Percentiles rank a stretch among this genome's conserved stretches.
Conservation (phyloP, 1,140 invertebrate genomes). For the Zaprionus africanus region DNA sequence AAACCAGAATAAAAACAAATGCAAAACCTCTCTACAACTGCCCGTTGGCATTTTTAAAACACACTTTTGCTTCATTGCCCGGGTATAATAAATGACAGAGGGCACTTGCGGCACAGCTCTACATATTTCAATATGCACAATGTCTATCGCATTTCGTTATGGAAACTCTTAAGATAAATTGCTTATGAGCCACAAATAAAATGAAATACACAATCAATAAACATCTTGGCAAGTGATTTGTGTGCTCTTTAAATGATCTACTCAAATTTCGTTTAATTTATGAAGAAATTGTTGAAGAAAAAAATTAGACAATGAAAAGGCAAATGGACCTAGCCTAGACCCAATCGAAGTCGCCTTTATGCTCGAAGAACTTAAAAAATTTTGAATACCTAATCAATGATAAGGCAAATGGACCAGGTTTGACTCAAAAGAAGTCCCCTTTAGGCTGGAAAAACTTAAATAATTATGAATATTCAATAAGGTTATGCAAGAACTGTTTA, state of each 20-base stretch:
- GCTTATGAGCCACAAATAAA: neutral
- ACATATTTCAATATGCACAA: neutral
- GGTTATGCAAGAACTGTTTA: too few relatives aligned
- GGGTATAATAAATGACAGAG: slow-evolving; percentile 18
- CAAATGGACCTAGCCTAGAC: too few relatives aligned
- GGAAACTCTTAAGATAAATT: slow-evolving; percentile 1
- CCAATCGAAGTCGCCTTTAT: too few relatives aligned
- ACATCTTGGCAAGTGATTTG: neutral
- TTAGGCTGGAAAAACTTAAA: too few relatives aligned
- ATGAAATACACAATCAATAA: neutral
- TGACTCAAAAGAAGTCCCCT: too few relatives aligned
- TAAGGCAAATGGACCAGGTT: too few relatives aligned
- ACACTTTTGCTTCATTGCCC: slow-evolving; percentile 4
- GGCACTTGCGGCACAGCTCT: slow-evolving; percentile 1
- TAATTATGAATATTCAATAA: too few relatives aligned
- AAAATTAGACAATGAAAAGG: too few relatives aligned
- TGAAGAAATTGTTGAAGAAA: neutral
- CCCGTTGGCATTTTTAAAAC: slow-evolving; percentile 38
- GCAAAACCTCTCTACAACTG: slow-evolving; percentile 33
- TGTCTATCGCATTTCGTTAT: neutral
- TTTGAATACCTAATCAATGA: too few relatives aligned
- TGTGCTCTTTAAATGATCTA: neutral
- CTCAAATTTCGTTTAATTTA: neutral
- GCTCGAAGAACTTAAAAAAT: too few relatives aligned
- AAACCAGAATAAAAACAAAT: neutral